These are phyloP conservation scores for Trochalopteron elliotii DNA, from an alignment of 2,113 vertebrate species.

Conservation along the genomic window DNA sequence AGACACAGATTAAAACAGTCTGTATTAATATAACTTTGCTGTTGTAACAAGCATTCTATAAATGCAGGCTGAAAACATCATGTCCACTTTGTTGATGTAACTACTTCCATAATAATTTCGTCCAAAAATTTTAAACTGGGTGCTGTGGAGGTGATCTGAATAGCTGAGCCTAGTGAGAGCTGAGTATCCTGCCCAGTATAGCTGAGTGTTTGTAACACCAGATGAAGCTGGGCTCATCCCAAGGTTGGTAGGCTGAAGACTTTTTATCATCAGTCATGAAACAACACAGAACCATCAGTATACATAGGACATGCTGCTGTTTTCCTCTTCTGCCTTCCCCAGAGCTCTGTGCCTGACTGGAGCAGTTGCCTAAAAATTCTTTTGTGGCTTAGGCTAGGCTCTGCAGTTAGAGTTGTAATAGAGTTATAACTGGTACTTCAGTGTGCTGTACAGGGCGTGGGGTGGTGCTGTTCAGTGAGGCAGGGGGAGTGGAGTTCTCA, in stretches of 20 bases:
- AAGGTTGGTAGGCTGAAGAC: background rate
- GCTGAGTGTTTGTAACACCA: background rate
- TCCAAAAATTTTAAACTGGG: background rate
- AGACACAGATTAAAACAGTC: background rate
- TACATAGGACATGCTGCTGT: accelerated
- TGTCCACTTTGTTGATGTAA: background rate
- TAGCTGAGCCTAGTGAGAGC: background rate
- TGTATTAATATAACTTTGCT: background rate
- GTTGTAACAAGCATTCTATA: background rate
- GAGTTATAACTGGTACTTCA: background rate
- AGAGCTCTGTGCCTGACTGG: background rate
- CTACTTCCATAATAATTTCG: background rate
- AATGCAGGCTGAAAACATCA: background rate
- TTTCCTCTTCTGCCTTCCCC: background rate
- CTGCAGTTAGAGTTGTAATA: background rate
- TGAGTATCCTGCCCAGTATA: background rate
- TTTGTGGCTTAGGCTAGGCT: background rate
- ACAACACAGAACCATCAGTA: background rate
- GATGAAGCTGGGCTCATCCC: background rate
- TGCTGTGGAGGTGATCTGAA: background rate
- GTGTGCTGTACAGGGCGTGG: background rate
- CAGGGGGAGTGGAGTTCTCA: accelerated
- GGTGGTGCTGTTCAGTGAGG: background rate
- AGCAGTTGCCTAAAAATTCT: background rate
- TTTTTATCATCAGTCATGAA: background rate